Base-by-base conservation (phyloP, 1,140 invertebrate species). In the Drosophila lini region DNA sequence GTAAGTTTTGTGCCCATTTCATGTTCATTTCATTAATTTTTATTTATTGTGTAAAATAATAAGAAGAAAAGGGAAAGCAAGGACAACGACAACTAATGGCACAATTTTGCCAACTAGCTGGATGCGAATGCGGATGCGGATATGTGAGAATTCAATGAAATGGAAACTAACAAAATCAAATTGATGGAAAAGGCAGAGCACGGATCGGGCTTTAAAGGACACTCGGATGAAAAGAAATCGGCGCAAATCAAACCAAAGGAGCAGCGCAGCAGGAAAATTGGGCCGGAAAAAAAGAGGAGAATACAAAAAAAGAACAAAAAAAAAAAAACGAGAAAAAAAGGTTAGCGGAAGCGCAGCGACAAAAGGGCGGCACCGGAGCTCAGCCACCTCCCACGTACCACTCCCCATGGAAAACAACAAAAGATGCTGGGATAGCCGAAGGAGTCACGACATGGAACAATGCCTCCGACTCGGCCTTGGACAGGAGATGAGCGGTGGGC, bases 121-220 rank as follows among this genome's bases (percentile, higher is more conserved):
- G 55, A 76, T 82, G 77, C 65, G 62, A 61, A 63, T 76, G 58
- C 69, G 56, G 62, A 74, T 64, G 64, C 81, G 84, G 84, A 89
- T 89, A 89, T 89, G 84, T 89, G 84, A 89, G 84, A 81, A 89
- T 89, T 89, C 84, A 89, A 89, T 89, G 84, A 89, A 89, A 89
- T 89, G 84, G 84, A 89, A 89, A 89, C 84, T 89, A 89, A 89
- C 85, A 89, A 89, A 88, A 89, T 89, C 76, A 83, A 89, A 89
- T 89, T 89, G 84, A 84, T 78, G 68, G 67, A 64, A 60, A 61
- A 65, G 53, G 56, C 69, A 80, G 81, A 57, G 61, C 50, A 79
- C 70, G 70, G 44, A 79, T 71, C 64, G 75, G 63, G 68, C 80
- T 89, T 88, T 86, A 88, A 86, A 83, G 80, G 84, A 88, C 83